Evolutionary conservation across 2,797 vertebrate genomes (phyloP), one percentile per base, ranked within the genome.

Genomic region (Gymnoscopelus microlampas): DNA sequence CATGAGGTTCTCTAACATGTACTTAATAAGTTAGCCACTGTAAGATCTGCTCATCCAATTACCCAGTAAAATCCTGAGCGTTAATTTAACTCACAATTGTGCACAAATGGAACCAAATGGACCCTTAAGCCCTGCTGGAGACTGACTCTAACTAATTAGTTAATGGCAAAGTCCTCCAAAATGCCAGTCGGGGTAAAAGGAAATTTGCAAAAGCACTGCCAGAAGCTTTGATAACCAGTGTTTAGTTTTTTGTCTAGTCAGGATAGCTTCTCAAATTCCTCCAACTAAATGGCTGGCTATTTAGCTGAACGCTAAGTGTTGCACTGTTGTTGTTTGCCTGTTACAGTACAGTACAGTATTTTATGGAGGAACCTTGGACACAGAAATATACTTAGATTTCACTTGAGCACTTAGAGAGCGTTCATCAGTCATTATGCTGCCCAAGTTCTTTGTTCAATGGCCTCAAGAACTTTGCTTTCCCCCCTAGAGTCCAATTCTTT

Each of bases 101-200:
- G 39, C 39, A 44, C 39, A 44, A 44, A 44, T 44, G 39, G 39
- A 44, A 44, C 26, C 26, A 29, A 29, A 39, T 39, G 35, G 39
- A 44, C 39, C 39, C 39, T 9, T n/a, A 35, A 64, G 59, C 58
- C 60, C 68, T 77, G 72, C 83, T 32, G 35, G 57, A 78, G 60
- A 66, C 66, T 14, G 32, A 67, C 44, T 48, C 73, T 72, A 80
- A 83, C 75, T 85, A 74, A 86, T 90, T 83, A 77, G 73, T 87
- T 82, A 29, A 85, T 73, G 4, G 29, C 66, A 35, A 29, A 59
- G 71, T 76, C 63, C 50, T 62, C 57, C 9, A 50, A 74, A 76
- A 70, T 39, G 68, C 68, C 78, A 70, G 69, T 71, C 48, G 74
- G 63, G 72, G 59, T 10, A 67, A 57, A 24, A 29, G 66, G 73